Evolutionary conservation across 2,888 invertebrate species (phyloP), one percentile per base, ranked within the genome.

Genomic region (Noctua pronuba): DNA sequence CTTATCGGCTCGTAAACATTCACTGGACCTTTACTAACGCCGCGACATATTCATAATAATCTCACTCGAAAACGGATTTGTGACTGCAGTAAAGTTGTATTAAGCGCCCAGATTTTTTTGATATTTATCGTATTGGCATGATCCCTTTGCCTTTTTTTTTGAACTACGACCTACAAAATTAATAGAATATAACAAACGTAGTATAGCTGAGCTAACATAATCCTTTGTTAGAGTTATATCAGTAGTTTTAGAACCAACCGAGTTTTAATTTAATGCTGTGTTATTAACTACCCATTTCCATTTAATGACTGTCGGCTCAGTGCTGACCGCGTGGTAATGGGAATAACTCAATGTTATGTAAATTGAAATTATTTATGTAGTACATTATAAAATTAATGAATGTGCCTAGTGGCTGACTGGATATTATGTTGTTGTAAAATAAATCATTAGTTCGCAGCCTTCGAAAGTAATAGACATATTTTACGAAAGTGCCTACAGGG

Each of bases 231-330:
- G 21, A 21, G 28, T 46, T 38, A 52, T 60, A 55, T 28, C 38
- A 65, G 16, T 18, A 28, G 16, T 52, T 44, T 41, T 35, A 80
- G 52, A 72, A 52, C 28, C 24, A 35, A 28, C 35, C 24, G 13
- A 35, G 35, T n/a, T 81, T 31, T 46, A 46, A 68, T 46, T 28
- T 46, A 58, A 55, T 24, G 5, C 10, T 38, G 41, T 31, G 31
- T 18, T 55, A 31, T 60, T 31, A 70, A 41, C 55, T 41, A 28
- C 16, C 35, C n/a, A 60, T 52, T 66, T 60, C 24, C 38, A 79
- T 84, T 66, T 71, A 68, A 60, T 85, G 41, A 55, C 44, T 49
- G 44, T 65, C 62, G 66, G 41, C 55, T 66, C 44, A 31, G 44
- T 7, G 31, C 24, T 55, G 16, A 41, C n/a, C 24, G 38, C 18